Conservation (phyloP, 2,797 vertebrate genomes). For the Enteromius radiatus region DNA sequence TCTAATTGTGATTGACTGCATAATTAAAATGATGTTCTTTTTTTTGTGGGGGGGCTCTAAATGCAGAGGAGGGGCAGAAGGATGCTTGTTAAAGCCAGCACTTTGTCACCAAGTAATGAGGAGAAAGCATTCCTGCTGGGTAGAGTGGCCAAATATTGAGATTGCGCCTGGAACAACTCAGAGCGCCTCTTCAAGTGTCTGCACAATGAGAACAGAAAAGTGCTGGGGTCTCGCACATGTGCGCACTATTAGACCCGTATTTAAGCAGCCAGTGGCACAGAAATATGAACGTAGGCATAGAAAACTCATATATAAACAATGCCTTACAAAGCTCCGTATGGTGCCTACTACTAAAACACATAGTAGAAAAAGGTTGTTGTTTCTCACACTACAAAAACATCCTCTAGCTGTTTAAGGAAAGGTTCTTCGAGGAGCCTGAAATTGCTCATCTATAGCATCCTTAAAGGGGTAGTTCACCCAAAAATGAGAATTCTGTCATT, state of each 20-base stretch:
- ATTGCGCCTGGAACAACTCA: slow-evolving; percentile 59
- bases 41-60: slow-evolving; percentile 83
- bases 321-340: neutral
- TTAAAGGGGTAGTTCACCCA: neutral
- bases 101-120: slow-evolving; percentile 67
- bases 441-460: neutral
- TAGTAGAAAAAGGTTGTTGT: neutral
- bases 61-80: slow-evolving; percentile 61
- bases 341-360: too few species aligned
- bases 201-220: slow-evolving; percentile 61
- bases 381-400: neutral
- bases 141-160: slow-evolving; percentile 67
- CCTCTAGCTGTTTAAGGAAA: neutral
- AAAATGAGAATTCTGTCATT: neutral
- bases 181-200: slow-evolving; percentile 63
- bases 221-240: slow-evolving; percentile 56
- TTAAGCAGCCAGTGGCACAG: slow-evolving; percentile 53
- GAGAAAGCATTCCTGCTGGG: slow-evolving; percentile 67
- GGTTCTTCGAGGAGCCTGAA: neutral
- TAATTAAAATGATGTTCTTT: slow-evolving; percentile 99
- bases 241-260: slow-evolving; percentile 54
- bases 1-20: slow-evolving; percentile 99
- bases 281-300: slow-evolving; percentile 44
- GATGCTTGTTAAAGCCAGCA: slow-evolving; percentile 63
- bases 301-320: neutral